Evolutionary conservation across 1,140 invertebrate species (phyloP).

Genomic region (Sitobion miscanthi): DNA sequence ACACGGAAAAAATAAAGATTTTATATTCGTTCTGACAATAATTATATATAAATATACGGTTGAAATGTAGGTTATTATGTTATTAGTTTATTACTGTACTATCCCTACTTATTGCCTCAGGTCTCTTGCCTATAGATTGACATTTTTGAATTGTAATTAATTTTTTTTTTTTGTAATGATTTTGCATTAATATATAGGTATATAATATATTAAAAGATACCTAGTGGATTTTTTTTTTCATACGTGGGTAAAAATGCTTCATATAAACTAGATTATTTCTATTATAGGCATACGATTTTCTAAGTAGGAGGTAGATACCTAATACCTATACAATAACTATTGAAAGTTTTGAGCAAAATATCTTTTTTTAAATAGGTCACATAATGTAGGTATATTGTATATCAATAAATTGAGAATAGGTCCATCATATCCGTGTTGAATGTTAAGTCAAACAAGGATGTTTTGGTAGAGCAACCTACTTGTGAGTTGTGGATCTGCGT

Average conservation of each 20-base stretch:
- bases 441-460: not conserved
- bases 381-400: not conserved
- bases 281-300: not conserved
- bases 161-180: not conserved
- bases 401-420: not conserved
- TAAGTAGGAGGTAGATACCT: not conserved
- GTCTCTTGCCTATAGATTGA: not conserved
- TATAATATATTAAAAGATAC: not conserved
- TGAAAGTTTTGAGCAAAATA: not conserved
- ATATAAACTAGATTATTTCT: not conserved
- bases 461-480: not conserved
- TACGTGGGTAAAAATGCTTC: not conserved
- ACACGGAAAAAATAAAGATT: not conserved
- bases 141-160: not conserved
- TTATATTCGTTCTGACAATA: not conserved
- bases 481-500: not conserved
- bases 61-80: not conserved
- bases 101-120: not conserved
- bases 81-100: not conserved
- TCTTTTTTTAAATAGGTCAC: not conserved
- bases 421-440: not conserved
- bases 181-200: not conserved
- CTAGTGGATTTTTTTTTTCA: not conserved
- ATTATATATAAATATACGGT: conserved; percentile 11
- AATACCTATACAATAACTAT: not conserved